Evolutionary conservation across 2,797 vertebrate genomes (phyloP), one percentile per base, ranked within the genome.

Genomic region (Rhadinocentrus ornatus): DNA sequence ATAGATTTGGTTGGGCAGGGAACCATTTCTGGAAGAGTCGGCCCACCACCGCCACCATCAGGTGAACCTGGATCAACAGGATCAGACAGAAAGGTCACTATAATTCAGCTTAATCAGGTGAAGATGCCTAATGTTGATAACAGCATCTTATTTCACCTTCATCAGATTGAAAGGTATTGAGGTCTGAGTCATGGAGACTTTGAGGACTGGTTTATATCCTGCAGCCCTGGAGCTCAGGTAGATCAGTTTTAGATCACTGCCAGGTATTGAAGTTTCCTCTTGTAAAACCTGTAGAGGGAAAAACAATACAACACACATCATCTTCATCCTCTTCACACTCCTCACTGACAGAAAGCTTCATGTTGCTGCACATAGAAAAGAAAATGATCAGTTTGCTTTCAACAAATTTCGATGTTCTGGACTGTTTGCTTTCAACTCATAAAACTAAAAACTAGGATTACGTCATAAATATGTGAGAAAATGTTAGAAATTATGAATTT

Each of bases 1-100:
- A 96, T 41, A 99, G 92, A 84, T 97, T 98, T 18, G 98, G 97
- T 18, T 98, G 98, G 27, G 98, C 98, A 1, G 98, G 97, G 73
- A 99, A 99, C 97, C 97, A 99, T 86, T 99, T 99, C 64, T 99
- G 97, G 89, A 99, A 99, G 64, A 99, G 96, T 62, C 97, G 96
- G 67, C 98, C 98, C 50, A 99, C 97, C 50, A 99, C 97, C 0
- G 97, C 97, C 44, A 99, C 97, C 97, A 99, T 99, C 31, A 99
- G 95, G 87, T 99, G 98, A 66, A 99, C 97, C 92, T 93, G 66
- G 6, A 68, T 41, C 58, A 64, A 66, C 1, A 46, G 6, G 26
- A 64, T 0, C 27, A 54, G 6, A 63, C 22, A 62, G n/a, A 59
- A 56, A 59, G 2, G n/a, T 62, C n/a, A 41, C 6, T 6, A 4